Base-by-base conservation (phyloP, 1,140 invertebrate species). In the Elysia chlorotica region DNA sequence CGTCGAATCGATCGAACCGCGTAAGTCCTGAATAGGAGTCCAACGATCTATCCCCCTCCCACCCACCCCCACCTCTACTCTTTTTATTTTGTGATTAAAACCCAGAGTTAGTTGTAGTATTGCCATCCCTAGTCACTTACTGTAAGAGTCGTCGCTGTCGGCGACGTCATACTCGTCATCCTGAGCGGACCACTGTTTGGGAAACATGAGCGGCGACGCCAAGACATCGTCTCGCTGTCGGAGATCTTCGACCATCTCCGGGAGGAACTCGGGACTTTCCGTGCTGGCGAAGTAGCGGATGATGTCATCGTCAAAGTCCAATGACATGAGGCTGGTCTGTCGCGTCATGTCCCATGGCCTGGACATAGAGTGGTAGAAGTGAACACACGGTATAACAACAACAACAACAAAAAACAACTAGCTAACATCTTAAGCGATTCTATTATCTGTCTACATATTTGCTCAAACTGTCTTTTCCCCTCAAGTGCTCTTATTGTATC, bases 341-440 rank as follows among this genome's bases (percentile, higher is more conserved):
- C 69, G 31, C 21, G 69, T 62, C 6, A 71, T 71, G 37, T 71
- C 69, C 69, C 69, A 71, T 6, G 69, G 69, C 33, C 69, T 71
- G 67, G 35, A 25, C 6, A 59, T 14, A 59, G 41, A 48, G 41
- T 10, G n/a, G 10, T 14, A 59, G 56, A 59, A 25, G 25, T 14
- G 25, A 25, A 59, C n/a, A n/a, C n/a, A n/a, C n/a, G n/a, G n/a
- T n/a, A n/a, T n/a, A n/a, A n/a, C n/a, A n/a, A n/a, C n/a, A n/a
- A n/a, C n/a, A n/a, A n/a, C n/a, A n/a, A n/a, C n/a, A n/a, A n/a
- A n/a, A n/a, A n/a, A n/a, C n/a, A n/a, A n/a, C n/a, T n/a, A n/a
- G n/a, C n/a, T n/a, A n/a, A n/a, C n/a, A n/a, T n/a, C n/a, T n/a
- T n/a, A n/a, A n/a, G n/a, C n/a, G n/a, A n/a, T n/a, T n/a, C n/a